These are phyloP conservation scores for Myrmophylax atrothorax DNA, from an alignment of 2,113 vertebrate species.

Conservation along the genomic window DNA sequence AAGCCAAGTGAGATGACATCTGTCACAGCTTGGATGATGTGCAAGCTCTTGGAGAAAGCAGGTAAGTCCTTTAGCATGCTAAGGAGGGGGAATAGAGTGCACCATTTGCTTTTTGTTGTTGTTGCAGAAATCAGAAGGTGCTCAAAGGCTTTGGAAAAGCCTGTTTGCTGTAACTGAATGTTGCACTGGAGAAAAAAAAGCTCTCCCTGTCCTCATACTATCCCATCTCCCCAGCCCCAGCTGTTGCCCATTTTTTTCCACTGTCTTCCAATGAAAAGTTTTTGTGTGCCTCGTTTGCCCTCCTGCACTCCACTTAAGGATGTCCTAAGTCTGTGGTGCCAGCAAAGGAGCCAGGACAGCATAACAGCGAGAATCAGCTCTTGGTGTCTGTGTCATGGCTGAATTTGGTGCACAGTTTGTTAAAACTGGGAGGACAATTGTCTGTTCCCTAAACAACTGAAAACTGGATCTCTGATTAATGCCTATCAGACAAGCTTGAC, in stretches of 20 bases:
- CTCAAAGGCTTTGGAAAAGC: not conserved
- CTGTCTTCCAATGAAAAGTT: not conserved
- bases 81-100: not conserved
- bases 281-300: not conserved
- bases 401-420: not conserved
- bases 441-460: not conserved
- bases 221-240: not conserved
- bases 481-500: not conserved
- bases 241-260: not conserved
- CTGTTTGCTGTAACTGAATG: not conserved
- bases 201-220: not conserved
- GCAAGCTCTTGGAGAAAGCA: constrained; percentile 87
- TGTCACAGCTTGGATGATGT: constrained; percentile 97
- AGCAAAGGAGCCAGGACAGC: not conserved
- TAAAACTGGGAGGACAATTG: not conserved
- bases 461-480: not conserved
- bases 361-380: not conserved
- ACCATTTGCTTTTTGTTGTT: not conserved
- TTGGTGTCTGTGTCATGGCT: not conserved
- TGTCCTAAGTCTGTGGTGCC: not conserved
- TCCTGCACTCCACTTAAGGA: not conserved
- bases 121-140: not conserved
- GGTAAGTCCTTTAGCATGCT: constrained; percentile 59
- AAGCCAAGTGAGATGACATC: constrained; percentile 99
- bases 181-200: not conserved